These are phyloP conservation scores for Strigamia maritima DNA, from an alignment of 2,888 invertebrate genomes.

Conservation along the genomic window DNA sequence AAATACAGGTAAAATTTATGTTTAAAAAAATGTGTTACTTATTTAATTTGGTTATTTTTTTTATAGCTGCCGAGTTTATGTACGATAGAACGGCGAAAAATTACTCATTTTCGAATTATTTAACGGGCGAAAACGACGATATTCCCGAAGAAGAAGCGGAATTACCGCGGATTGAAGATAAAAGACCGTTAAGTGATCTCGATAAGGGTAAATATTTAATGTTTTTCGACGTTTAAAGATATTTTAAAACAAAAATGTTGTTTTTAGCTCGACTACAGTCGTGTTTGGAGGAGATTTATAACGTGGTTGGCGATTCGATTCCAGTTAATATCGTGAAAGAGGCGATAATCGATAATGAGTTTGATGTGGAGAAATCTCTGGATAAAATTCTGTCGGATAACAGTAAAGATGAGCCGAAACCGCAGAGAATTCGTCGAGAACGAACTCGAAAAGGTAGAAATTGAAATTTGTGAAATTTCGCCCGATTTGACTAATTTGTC, in stretches of 20 bases:
- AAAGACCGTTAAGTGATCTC: background rate
- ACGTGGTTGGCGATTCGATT: constrained; percentile 72
- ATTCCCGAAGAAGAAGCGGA: constrained; percentile 70
- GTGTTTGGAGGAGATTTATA: constrained; percentile 76
- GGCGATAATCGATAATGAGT: constrained; percentile 68
- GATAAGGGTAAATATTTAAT: background rate
- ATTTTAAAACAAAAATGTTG: too few species aligned
- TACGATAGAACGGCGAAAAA: constrained; percentile 66
- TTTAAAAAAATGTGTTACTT: background rate
- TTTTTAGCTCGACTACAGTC: constrained; percentile 66
- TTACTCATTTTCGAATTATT: constrained; percentile 65
- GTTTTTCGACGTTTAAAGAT: too few species aligned
- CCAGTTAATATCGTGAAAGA: constrained; percentile 70
- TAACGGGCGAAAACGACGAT: constrained; percentile 62
- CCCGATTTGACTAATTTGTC: constrained; percentile 37
- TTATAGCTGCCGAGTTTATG: constrained; percentile 64
- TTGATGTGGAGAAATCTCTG: constrained; percentile 68
- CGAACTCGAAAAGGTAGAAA: constrained; percentile 49
- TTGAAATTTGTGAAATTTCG: background rate
- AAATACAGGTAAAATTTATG: constrained; percentile 61
- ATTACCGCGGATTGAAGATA: constrained; percentile 45
- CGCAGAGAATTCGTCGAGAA: constrained; percentile 48
- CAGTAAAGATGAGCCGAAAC: constrained; percentile 51
- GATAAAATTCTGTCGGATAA: constrained; percentile 62
- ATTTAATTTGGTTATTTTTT: background rate